Conservation (phyloP, 2,113 vertebrate genomes). For the Nothoprocta pentlandii region DNA sequence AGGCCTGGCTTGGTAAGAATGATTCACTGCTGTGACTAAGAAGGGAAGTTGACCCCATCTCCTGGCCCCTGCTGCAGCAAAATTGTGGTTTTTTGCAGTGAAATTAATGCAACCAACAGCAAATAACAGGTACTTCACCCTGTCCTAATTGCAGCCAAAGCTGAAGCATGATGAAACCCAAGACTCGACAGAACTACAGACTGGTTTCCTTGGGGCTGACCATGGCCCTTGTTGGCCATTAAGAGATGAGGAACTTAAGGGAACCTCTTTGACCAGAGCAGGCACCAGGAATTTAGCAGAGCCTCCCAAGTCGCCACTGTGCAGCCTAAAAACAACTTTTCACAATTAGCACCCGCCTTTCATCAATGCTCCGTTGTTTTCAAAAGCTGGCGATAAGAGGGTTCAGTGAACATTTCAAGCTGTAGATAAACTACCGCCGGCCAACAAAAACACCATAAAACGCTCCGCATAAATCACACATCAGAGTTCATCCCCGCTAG, state of each 20-base stretch:
- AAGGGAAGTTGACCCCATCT: background rate
- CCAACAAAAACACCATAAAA: conserved; percentile 19
- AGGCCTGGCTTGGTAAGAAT: background rate
- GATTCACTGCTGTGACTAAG: background rate
- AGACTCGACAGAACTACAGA: background rate
- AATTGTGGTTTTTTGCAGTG: background rate
- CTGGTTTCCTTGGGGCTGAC: background rate
- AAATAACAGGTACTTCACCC: background rate
- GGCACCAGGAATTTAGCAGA: background rate
- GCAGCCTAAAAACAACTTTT: background rate
- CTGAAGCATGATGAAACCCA: background rate
- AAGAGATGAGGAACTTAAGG: fast-evolving
- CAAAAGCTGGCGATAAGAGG: background rate
- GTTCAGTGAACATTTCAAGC: background rate
- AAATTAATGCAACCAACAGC: background rate
- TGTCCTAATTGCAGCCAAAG: background rate
- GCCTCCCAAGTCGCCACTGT: background rate
- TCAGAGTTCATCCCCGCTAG: background rate
- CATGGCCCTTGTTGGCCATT: background rate
- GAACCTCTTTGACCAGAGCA: background rate
- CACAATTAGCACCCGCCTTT: background rate
- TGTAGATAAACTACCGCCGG: background rate
- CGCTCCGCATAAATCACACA: background rate
- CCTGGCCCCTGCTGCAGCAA: background rate
- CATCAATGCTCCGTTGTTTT: background rate